A percentile compares a stretch with the other conserved stretches of the same genome.
Conservation (phyloP, 1,140 invertebrate genomes). For the Temnothorax curvispinosus region DNA sequence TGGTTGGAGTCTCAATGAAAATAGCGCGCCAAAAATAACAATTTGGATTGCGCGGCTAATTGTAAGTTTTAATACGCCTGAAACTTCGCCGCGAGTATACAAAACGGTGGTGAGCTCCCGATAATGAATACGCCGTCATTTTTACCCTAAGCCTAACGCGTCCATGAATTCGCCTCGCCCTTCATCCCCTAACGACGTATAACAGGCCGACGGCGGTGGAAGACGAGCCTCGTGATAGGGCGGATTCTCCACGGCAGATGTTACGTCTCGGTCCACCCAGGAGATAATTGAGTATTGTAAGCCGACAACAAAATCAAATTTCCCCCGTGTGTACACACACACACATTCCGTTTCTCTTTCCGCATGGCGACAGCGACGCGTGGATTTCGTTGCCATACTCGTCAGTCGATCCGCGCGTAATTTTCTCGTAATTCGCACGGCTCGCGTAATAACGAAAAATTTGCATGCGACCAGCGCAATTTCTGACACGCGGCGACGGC, state of each 20-base stretch:
- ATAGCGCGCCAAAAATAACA: no score
- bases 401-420: not conserved
- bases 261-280: slow-evolving; percentile 60
- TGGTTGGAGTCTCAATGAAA: not conserved
- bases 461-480: slow-evolving; percentile 27
- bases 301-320: slow-evolving; percentile 82
- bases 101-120: not conserved
- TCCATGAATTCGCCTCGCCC: slow-evolving; percentile 68
- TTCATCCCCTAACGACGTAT: slow-evolving; percentile 69
- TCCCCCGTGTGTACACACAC: slow-evolving; percentile 61
- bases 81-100: not conserved
- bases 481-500: slow-evolving; percentile 33
- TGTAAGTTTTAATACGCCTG: not conserved
- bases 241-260: slow-evolving; percentile 73
- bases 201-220: slow-evolving; percentile 64
- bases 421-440: slow-evolving; percentile 1
- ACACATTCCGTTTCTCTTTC: slow-evolving; percentile 10
- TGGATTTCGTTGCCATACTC: not conserved
- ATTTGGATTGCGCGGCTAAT: not conserved
- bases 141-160: slow-evolving; percentile 19
- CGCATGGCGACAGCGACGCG: slow-evolving; percentile 19
- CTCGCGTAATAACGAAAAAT: slow-evolving; percentile 15
- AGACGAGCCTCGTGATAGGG: slow-evolving; percentile 24
- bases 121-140: slow-evolving; percentile 40
- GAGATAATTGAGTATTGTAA: slow-evolving; percentile 83